Percentiles rank a stretch among this genome's conserved stretches.
These are phyloP conservation scores for Macrophya alboannulata DNA, from an alignment of 2,888 invertebrate species.

Conservation along the genomic window DNA sequence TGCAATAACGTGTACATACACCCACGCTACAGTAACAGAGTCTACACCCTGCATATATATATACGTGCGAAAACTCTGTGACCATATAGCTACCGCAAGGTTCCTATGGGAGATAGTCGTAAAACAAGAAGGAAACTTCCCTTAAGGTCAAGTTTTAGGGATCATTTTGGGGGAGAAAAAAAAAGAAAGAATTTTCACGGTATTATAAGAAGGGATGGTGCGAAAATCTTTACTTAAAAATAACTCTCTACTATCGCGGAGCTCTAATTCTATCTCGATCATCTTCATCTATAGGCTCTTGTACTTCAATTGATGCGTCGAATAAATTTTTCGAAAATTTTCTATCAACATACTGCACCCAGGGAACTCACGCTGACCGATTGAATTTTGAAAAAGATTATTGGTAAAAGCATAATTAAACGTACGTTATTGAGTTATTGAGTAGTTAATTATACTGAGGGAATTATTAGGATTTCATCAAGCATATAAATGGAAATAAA, in stretches of 20 bases:
- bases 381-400: not conserved
- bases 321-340: not conserved
- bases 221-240: not conserved
- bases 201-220: not conserved
- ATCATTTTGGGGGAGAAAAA: conserved; percentile 7
- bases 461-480: not conserved
- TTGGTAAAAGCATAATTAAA: not conserved
- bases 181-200: not conserved
- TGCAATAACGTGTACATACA: not conserved
- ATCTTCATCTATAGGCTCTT: not conserved
- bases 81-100: not conserved
- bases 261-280: not conserved
- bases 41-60: not conserved
- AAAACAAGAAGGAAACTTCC: conserved; percentile 34
- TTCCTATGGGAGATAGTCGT: conserved; percentile 27
- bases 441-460: not conserved
- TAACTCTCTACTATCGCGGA: not conserved
- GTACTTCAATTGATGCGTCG: not conserved
- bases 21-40: not conserved
- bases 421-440: not conserved
- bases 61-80: conserved; percentile 39
- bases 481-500: not conserved
- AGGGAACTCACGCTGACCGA: not conserved
- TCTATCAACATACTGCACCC: too few relatives aligned
- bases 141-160: not conserved